Base-by-base conservation (phyloP, 2,888 invertebrate species). In the Biston betularia region DNA sequence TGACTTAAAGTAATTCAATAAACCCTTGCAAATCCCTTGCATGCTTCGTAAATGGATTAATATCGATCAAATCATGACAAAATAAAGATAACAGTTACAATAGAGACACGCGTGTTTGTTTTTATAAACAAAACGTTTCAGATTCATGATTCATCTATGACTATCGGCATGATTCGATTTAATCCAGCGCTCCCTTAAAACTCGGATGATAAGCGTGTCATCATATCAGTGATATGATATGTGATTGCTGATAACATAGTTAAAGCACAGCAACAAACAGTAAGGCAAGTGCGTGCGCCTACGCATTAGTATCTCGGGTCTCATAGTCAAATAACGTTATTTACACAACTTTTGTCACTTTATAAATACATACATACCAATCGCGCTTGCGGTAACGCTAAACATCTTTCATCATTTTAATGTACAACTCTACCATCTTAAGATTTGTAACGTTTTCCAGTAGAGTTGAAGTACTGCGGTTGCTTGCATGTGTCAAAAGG, bases 401-500 rank as follows among this genome's bases (percentile, higher is more conserved):
- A 59, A 59, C 58, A 58, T 7, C 38, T 57, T 65, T 65, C 56
- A 46, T 40, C 61, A 65, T 57, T 34, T 15, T 34, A 50, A 46
- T 52, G 44, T 42, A 15, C 46, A n/a, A 4, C 38, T 38, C 35
- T 24, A 24, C 3, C 34, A 42, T 55, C 48, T 1, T 54, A 44
- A 24, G 55, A 35, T 54, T 64, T 53, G 46, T 56, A 61, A 61
- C 33, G 42, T 49, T 61, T 65, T 35, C 11, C 42, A 50, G 12
- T 50, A 14, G 24, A 62, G 33, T 44, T 54, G 58, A 59, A 77
- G 74, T 71, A 71, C 66, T 83, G 77, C 75, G 73, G 75, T 65
- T 74, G 81, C 84, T 86, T 87, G 65, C 64, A 64, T 71, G 69
- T 75, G 71, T 78, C 73, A 75, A 69, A 73, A 61, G 75, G 83